phyloP scores from a whole-genome alignment of 2,888 invertebrate species.

The Diarsia rubi region DNA sequence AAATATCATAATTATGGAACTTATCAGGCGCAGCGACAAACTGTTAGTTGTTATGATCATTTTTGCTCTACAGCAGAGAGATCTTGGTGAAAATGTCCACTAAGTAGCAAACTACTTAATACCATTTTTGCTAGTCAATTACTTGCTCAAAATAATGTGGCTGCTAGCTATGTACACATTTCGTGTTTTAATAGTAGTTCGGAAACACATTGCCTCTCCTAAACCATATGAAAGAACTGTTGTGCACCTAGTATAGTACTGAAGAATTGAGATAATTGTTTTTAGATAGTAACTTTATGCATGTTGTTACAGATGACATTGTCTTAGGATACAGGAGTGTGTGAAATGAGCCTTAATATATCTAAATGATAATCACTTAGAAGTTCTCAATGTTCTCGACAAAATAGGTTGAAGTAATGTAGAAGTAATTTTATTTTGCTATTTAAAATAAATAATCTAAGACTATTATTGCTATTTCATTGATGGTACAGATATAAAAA shows the following conservation, averaged over 20 bases:
- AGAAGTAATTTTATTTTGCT: conserved; percentile 73
- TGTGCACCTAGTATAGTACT: conserved; percentile 11
- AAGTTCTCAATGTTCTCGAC: conserved; percentile 59
- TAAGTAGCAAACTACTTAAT: conserved; percentile 19
- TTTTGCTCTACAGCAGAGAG: conserved; percentile 8
- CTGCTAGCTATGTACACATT: conserved; percentile 25
- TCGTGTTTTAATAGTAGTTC: conserved; percentile 24
- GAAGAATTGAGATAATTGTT: conserved; percentile 6
- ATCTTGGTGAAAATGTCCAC: conserved; percentile 17
- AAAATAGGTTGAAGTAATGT: conserved; percentile 59
- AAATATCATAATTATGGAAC: no score
- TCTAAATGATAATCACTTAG: conserved; percentile 61
- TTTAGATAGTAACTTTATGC: conserved; percentile 58
- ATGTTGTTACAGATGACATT: conserved; percentile 64
- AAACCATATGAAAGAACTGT: conserved; percentile 18
- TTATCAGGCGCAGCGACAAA: background rate
- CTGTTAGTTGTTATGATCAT: background rate
- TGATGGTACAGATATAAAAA: background rate
- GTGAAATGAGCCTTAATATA: conserved; percentile 58
- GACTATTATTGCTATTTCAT: conserved; percentile 40
- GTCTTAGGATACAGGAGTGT: conserved; percentile 54
- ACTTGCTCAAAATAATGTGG: conserved; percentile 61
- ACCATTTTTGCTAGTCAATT: conserved; percentile 54
- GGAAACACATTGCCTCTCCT: conserved; percentile 6
- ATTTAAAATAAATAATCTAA: conserved; percentile 74